phyloP scores from a whole-genome alignment of 1,140 invertebrate genomes.

The Drosophila pandora region DNA sequence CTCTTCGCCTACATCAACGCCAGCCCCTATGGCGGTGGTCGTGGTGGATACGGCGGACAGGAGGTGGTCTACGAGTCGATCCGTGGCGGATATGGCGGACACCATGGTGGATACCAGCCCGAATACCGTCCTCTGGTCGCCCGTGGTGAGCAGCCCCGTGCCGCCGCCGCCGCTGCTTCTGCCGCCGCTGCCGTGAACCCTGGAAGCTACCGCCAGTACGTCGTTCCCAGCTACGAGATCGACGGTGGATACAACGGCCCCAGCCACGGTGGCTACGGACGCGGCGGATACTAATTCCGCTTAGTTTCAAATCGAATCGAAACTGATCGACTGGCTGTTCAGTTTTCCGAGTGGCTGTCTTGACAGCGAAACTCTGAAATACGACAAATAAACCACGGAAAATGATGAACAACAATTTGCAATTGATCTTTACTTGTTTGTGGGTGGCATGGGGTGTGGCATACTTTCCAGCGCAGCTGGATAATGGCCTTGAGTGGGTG shows the following conservation, averaged over 20 bases:
- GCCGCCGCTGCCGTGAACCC: constrained; percentile 30
- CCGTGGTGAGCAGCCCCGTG: constrained; percentile 18
- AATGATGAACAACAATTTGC: constrained; percentile 61
- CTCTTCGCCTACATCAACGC: constrained; percentile 63
- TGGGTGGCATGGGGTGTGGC: constrained; percentile 9
- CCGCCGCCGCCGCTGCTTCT: constrained; percentile 49
- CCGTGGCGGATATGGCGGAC: constrained; percentile 13
- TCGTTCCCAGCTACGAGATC: constrained; percentile 44
- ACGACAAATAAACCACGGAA: constrained; percentile 44
- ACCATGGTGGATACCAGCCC: not conserved
- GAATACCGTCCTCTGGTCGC: constrained; percentile 25
- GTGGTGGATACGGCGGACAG: constrained; percentile 30
- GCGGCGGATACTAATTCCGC: constrained; percentile 45
- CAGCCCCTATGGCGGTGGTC: constrained; percentile 32
- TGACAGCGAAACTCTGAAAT: constrained; percentile 42
- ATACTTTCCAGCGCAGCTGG: constrained; percentile 59
- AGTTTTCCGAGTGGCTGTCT: constrained; percentile 40
- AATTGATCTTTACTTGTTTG: constrained; percentile 11
- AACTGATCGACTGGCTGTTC: constrained; percentile 12
- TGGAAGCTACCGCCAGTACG: constrained; percentile 46
- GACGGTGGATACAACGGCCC: constrained; percentile 39
- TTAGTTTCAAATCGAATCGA: constrained; percentile 2
- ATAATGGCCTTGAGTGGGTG: constrained; percentile 9
- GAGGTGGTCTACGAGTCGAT: constrained; percentile 49
- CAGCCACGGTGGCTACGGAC: constrained; percentile 19